phyloP scores from a whole-genome alignment of 2,113 vertebrate genomes.

The Grammomys dolichurus region DNA sequence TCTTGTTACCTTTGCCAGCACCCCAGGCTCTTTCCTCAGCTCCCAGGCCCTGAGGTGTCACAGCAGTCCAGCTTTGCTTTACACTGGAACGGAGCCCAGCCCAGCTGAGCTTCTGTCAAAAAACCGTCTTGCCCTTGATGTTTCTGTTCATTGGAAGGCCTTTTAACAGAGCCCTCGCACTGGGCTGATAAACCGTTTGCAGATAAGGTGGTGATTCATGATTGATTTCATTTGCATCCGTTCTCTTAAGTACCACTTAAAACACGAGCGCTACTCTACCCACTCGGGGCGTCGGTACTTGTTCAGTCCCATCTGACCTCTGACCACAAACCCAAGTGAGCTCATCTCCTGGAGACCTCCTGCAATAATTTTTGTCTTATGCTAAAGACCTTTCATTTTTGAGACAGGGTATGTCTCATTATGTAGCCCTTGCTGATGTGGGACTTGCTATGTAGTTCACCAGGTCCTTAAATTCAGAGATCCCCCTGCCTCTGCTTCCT shows the following conservation, averaged over 20 bases:
- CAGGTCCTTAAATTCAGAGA: neutral
- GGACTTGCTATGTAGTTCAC: neutral
- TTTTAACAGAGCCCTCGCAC: neutral
- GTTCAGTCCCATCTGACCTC: neutral
- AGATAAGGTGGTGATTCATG: neutral
- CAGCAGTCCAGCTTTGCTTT: neutral
- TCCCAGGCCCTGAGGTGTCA: neutral
- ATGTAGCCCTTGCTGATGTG: neutral
- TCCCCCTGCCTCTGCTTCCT: neutral
- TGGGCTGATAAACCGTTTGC: neutral
- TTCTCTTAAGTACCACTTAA: constrained; percentile 45
- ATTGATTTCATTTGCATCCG: neutral
- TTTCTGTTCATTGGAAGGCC: neutral
- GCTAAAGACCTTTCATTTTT: neutral
- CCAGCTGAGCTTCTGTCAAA: neutral
- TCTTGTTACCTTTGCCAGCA: neutral
- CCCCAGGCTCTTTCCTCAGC: neutral
- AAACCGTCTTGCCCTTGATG: neutral
- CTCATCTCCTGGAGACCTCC: neutral
- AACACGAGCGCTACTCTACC: neutral
- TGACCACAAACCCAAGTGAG: neutral
- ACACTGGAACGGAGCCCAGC: neutral
- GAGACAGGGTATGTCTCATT: neutral
- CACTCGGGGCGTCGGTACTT: neutral
- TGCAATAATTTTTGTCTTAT: neutral